Evolutionary conservation across 2,113 vertebrate species (phyloP).

Genomic region (Chaetorhynchus papuensis): DNA sequence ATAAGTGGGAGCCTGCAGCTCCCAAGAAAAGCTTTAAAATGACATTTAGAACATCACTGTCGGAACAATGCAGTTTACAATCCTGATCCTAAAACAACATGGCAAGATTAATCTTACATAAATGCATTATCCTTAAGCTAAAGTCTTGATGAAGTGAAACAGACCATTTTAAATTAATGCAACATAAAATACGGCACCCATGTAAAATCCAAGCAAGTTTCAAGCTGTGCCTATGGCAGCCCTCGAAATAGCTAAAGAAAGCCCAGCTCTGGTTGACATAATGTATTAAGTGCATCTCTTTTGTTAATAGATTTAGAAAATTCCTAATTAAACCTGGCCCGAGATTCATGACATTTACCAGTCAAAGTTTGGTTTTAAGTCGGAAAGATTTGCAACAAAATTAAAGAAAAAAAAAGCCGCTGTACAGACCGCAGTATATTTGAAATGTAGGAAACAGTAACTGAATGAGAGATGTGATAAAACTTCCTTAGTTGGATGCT

Average conservation of each 20-base stretch:
- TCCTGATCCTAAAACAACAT: conserved; percentile 59
- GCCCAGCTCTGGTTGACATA: conserved; percentile 36
- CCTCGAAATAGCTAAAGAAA: conserved; percentile 37
- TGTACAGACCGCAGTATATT: conserved; percentile 15
- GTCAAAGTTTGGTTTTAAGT: conserved; percentile 40
- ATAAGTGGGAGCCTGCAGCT: conserved; percentile 44
- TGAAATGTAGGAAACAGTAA: conserved; percentile 63
- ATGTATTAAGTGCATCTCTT: conserved; percentile 61
- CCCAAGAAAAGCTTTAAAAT: conserved; percentile 37
- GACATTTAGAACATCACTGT: conserved; percentile 45
- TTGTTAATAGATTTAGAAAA: conserved; percentile 62
- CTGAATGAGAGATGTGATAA: conserved; percentile 64
- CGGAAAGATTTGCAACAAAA: conserved; percentile 47
- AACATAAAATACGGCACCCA: conserved; percentile 10
- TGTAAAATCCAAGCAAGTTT: conserved; percentile 45
- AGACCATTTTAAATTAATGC: conserved; percentile 55
- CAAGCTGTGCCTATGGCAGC: conserved; percentile 48
- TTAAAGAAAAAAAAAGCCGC: conserved; percentile 42
- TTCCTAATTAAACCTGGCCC: conserved; percentile 46
- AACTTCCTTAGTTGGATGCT: conserved; percentile 58
- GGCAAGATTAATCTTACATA: conserved; percentile 63
- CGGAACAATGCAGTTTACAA: conserved; percentile 43
- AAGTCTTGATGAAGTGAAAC: conserved; percentile 58
- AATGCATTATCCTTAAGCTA: conserved; percentile 68
- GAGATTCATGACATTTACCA: conserved; percentile 50